Evolutionary conservation across 1,140 invertebrate genomes (phyloP).

Genomic region (Octopus sinensis): DNA sequence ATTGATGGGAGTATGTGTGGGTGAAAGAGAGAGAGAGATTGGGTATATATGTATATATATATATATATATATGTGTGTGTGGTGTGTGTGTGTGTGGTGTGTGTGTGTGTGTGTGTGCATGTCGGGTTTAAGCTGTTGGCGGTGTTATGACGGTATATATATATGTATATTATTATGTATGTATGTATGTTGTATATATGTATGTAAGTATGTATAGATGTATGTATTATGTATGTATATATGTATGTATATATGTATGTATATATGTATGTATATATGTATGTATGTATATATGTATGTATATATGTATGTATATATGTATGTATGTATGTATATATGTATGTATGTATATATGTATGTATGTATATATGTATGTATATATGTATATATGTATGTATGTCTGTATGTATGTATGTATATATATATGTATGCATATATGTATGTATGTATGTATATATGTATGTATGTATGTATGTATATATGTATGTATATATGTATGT

Average conservation of each 20-base stretch:
- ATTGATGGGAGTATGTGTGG: background rate
- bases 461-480: background rate
- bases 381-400: background rate
- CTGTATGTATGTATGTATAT: background rate
- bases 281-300: background rate
- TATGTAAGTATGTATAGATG: too few relatives aligned
- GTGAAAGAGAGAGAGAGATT: too few relatives aligned
- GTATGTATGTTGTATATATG: too few relatives aligned
- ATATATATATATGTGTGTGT: too few relatives aligned
- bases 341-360: slow-evolving; percentile 1
- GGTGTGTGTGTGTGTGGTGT: too few relatives aligned
- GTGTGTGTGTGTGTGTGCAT: too few relatives aligned
- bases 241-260: background rate
- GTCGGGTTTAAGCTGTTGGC: too few relatives aligned
- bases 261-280: background rate
- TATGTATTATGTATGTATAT: too few relatives aligned
- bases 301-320: background rate
- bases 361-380: background rate
- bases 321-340: background rate
- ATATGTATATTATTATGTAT: too few relatives aligned
- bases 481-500: background rate
- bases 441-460: background rate
- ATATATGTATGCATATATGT: background rate
- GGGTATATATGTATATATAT: too few relatives aligned
- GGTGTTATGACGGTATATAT: too few relatives aligned